Evolutionary conservation across 2,888 invertebrate species (phyloP).

Genomic region (Leptinotarsa rubiginosa): DNA sequence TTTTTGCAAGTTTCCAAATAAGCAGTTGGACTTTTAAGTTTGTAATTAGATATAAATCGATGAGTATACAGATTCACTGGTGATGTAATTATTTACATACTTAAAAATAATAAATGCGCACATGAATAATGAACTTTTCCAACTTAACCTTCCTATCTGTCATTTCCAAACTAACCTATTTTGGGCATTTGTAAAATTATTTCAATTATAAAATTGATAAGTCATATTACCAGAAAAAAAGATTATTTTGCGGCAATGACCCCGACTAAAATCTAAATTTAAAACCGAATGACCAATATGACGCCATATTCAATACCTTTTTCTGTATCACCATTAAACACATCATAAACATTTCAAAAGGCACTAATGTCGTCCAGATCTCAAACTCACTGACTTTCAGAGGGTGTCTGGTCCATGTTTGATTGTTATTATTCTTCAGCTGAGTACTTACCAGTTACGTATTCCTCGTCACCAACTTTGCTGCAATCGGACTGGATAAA

Average conservation of each 20-base stretch:
- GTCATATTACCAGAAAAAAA: conserved; percentile 19
- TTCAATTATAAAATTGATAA: background rate
- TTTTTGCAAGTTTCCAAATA: conserved; percentile 2
- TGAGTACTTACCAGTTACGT: conserved; percentile 90
- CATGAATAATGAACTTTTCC: conserved; percentile 32
- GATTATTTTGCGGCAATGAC: conserved; percentile 26
- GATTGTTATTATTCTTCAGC: conserved; percentile 73
- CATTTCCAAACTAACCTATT: conserved; percentile 22
- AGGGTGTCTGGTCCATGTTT: conserved; percentile 68
- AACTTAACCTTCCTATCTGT: background rate
- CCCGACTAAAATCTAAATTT: conserved; percentile 59
- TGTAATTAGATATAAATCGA: conserved; percentile 29
- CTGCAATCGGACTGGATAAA: conserved; percentile 94
- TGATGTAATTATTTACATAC: conserved; percentile 49
- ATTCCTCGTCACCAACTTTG: conserved; percentile 95
- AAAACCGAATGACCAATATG: conserved; percentile 63
- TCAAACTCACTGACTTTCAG: conserved; percentile 54
- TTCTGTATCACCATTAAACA: conserved; percentile 60
- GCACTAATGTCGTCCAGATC: conserved; percentile 60
- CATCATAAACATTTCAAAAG: conserved; percentile 64
- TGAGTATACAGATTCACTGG: conserved; percentile 26
- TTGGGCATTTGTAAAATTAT: conserved; percentile 1
- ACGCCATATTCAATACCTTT: conserved; percentile 69
- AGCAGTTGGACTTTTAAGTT: conserved; percentile 22
- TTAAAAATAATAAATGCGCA: conserved; percentile 43